phyloP scores from a whole-genome alignment of 1,140 invertebrate species.

The Teleogryllus occipitalis region DNA sequence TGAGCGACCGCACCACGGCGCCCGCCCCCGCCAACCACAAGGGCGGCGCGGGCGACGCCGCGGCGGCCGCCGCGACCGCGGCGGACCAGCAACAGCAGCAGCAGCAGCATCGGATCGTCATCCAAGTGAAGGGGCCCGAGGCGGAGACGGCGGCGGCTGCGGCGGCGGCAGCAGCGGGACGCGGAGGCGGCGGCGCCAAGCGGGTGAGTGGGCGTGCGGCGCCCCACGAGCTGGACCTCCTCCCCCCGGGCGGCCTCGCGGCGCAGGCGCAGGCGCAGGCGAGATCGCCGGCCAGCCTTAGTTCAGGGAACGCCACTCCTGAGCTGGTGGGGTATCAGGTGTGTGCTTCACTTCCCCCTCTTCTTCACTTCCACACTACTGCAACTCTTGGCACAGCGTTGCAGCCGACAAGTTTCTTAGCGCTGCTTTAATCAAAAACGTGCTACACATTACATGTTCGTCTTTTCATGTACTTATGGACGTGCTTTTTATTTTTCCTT shows the following conservation, averaged over 20 bases:
- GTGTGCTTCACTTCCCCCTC: not conserved
- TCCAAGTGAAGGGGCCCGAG: slow-evolving; percentile 71
- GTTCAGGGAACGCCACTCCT: slow-evolving; percentile 32
- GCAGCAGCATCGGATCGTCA: slow-evolving; percentile 60
- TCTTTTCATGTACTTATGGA: too few species aligned
- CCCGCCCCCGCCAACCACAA: slow-evolving; percentile 43
- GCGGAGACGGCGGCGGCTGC: slow-evolving; percentile 28
- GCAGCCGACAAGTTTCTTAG: too few species aligned
- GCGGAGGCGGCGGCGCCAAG: slow-evolving; percentile 27
- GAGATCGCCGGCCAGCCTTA: slow-evolving; percentile 27
- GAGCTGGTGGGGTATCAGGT: slow-evolving; percentile 40
- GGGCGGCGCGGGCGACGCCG: slow-evolving; percentile 36
- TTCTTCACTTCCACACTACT: too few species aligned
- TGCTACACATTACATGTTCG: too few species aligned
- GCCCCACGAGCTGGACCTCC: slow-evolving; percentile 25
- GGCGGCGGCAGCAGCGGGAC: slow-evolving; percentile 30
- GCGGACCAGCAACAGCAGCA: too few species aligned
- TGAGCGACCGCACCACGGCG: slow-evolving; percentile 26
- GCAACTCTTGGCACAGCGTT: too few species aligned
- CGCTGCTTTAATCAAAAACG: too few species aligned
- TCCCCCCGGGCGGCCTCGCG: not conserved
- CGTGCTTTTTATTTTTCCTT: not conserved
- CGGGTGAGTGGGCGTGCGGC: slow-evolving; percentile 33
- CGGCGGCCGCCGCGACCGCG: not conserved
- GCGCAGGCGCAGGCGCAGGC: slow-evolving; percentile 9